Base-by-base conservation (phyloP, 2,888 invertebrate species). In the Lobophora halterata region DNA sequence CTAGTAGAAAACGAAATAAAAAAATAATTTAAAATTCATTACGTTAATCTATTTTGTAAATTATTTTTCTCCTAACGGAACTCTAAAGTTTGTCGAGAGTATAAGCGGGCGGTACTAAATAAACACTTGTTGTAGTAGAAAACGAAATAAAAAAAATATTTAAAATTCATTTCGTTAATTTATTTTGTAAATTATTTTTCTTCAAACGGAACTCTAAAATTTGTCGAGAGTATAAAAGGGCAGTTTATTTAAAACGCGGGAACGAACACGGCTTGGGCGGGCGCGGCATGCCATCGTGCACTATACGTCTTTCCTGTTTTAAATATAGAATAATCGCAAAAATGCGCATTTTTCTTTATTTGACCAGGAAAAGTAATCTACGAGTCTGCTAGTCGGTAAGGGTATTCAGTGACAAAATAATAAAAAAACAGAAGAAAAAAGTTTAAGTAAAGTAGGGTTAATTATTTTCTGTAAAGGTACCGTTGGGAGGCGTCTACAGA, bases 241-340 rank as follows among this genome's bases (percentile, higher is more conserved):
- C 62, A 69, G 72, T 78, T 75, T 76, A 73, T 83, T 83, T 79
- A 74, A 73, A 80, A 72, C 65, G 71, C 59, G 65, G 58, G 61
- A 67, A 69, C 70, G 68, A 74, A 88, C 85, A 86, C 52, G 83
- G 61, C 68, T 75, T 76, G 81, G 88, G 87, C 82, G 85, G 87
- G 69, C 54, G 58, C 61, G 58, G 56, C 46, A 52, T 48, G 44
- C 55, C 54, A 56, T 49, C 41, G 51, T 50, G 51, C 54, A 52
- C 60, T 63, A 56, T 63, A 46, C 58, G 61, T 69, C 73, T 74
- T 76, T 65, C 60, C 67, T 66, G 44, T 71, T 76, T 76, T 68
- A 61, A 71, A 71, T 68, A 69, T 64, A n/a, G 57, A 37, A 65
- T 59, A 61, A 67, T 59, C 58, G 13, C 26, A 36, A 42, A 41